A percentile compares a stretch with the other conserved stretches of the same genome.
Evolutionary conservation across 2,113 vertebrate genomes (phyloP).

Genomic region (Meriones unguiculatus): DNA sequence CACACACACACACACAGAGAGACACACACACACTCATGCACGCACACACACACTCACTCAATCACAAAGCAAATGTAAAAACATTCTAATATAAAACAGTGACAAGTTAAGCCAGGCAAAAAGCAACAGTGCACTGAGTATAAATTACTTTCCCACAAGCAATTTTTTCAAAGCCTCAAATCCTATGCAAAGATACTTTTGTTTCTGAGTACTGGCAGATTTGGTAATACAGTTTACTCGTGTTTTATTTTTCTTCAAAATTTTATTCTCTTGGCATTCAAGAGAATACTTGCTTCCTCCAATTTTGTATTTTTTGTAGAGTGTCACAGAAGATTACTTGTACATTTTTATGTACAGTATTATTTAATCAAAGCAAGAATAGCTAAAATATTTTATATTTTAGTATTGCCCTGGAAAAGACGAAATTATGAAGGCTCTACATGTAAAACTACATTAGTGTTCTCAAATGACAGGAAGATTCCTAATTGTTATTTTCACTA

Average conservation of each 20-base stretch:
- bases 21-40: neutral
- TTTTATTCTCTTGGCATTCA: neutral
- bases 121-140: constrained; percentile 1
- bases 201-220: neutral
- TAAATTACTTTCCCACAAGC: constrained; percentile 13
- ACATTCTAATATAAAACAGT: neutral
- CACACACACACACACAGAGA: neutral
- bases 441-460: constrained; percentile 74
- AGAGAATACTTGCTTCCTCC: neutral
- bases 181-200: neutral
- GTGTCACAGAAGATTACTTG: neutral
- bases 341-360: neutral
- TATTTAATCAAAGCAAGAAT: constrained; percentile 16
- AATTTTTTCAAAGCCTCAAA: neutral
- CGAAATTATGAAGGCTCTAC: constrained; percentile 64
- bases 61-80: neutral
- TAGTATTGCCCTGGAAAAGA: constrained; percentile 39
- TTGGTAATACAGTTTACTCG: neutral
- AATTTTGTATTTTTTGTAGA: neutral
- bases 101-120: neutral
- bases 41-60: neutral
- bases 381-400: neutral
- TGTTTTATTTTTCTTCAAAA: constrained; percentile 47
- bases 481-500: constrained; percentile 83
- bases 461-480: constrained; percentile 78